Conservation (phyloP, 2,113 vertebrate genomes). For the Planiliza haematocheilus region DNA sequence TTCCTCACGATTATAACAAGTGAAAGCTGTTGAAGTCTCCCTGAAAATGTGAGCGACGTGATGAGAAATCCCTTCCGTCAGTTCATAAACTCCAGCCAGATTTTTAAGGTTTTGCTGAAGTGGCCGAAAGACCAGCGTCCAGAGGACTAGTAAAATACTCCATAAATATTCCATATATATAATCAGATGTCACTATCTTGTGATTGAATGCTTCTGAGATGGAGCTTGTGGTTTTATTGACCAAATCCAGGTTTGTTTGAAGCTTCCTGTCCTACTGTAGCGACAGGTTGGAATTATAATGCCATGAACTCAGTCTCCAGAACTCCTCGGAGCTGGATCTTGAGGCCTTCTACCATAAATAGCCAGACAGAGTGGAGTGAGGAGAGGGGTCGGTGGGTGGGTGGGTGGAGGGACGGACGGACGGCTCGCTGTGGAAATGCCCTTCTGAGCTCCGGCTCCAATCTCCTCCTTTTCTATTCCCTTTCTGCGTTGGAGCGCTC, state of each 20-base stretch:
- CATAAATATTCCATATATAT: background rate
- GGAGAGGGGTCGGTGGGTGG: constrained; percentile 36
- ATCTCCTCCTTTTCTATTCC: constrained; percentile 34
- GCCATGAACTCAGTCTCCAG: constrained; percentile 65
- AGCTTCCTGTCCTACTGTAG: constrained; percentile 55
- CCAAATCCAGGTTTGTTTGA: constrained; percentile 62
- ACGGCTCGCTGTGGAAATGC: constrained; percentile 55
- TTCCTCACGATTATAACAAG: background rate
- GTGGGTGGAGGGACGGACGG: constrained; percentile 13
- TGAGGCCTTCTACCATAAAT: constrained; percentile 84
- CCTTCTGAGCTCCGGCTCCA: constrained; percentile 51
- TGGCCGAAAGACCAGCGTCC: too few relatives aligned
- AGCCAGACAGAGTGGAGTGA: constrained; percentile 71
- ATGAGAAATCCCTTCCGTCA: too few relatives aligned
- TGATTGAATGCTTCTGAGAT: constrained; percentile 1
- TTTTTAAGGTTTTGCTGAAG: too few relatives aligned
- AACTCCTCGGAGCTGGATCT: constrained; percentile 66
- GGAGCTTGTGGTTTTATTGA: background rate
- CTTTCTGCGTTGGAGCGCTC: constrained; percentile 8
- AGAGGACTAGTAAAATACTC: background rate
- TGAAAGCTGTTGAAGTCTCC: background rate
- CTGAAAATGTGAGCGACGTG: too few relatives aligned
- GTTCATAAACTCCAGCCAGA: too few relatives aligned
- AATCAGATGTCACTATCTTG: background rate
- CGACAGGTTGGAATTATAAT: constrained; percentile 59